Evolutionary conservation across 1,140 invertebrate genomes (phyloP).

Genomic region (Drosophila athabasca): DNA sequence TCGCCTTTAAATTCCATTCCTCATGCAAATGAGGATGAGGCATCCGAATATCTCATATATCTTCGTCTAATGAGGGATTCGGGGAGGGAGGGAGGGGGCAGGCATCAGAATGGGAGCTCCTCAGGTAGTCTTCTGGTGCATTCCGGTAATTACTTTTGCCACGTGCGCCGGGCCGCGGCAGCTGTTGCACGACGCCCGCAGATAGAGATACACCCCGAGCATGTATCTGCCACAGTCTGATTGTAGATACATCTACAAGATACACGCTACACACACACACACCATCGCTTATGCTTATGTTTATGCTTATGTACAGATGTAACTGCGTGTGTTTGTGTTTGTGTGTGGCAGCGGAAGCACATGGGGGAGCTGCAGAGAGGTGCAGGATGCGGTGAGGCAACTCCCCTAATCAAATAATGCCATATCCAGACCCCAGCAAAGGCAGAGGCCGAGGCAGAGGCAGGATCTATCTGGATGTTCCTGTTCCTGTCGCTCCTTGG

Average conservation of each 20-base stretch:
- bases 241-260: conserved; percentile 33
- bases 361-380: conserved; percentile 30
- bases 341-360: conserved; percentile 21
- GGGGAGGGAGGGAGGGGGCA: background rate
- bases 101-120: conserved; percentile 10
- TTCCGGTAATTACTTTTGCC: conserved; percentile 48
- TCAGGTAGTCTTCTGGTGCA: conserved; percentile 40
- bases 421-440: conserved; percentile 16
- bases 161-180: conserved; percentile 66
- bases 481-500: conserved; percentile 24
- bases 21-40: conserved; percentile 39
- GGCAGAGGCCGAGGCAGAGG: conserved; percentile 17
- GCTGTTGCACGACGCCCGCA: conserved; percentile 53
- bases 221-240: conserved; percentile 38
- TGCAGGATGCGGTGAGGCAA: conserved; percentile 67
- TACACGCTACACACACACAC: background rate
- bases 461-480: conserved; percentile 17
- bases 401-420: conserved; percentile 76
- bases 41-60: no score
- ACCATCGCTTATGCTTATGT: background rate
- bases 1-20: background rate
- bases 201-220: background rate
- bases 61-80: background rate
- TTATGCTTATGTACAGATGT: conserved; percentile 14
- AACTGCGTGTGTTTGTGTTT: conserved; percentile 7